Evolutionary conservation across 2,113 vertebrate species (phyloP).

Genomic region (Progne subis): DNA sequence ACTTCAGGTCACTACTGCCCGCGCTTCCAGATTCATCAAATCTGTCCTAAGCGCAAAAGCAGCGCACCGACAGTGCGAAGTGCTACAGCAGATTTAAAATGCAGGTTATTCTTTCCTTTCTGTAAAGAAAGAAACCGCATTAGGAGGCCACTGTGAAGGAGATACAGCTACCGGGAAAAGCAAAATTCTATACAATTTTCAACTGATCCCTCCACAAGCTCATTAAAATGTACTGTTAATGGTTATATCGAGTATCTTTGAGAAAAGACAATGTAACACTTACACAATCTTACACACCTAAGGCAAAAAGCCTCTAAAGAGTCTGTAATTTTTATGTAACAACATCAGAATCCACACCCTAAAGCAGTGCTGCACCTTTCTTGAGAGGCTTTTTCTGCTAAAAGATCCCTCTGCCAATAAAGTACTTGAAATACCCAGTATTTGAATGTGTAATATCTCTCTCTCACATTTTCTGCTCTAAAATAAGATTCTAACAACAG

Average conservation of each 20-base stretch:
- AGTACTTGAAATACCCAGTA: not conserved
- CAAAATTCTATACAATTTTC: not conserved
- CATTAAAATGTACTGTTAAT: not conserved
- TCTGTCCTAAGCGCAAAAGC: not conserved
- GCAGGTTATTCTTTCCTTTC: not conserved
- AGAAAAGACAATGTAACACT: not conserved
- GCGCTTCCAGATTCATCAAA: not conserved
- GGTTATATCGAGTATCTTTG: not conserved
- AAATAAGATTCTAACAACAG: not conserved
- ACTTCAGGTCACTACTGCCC: not conserved
- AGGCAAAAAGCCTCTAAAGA: not conserved
- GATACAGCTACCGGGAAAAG: not conserved
- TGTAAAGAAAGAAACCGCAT: not conserved
- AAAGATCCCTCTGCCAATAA: not conserved
- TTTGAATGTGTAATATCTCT: rapidly evolving
- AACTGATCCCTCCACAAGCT: not conserved
- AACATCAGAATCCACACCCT: not conserved
- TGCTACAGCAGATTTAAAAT: not conserved
- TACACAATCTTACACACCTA: not conserved
- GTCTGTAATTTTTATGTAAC: not conserved
- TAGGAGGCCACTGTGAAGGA: not conserved
- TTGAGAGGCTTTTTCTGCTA: not conserved
- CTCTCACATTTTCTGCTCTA: not conserved
- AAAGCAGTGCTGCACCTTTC: not conserved
- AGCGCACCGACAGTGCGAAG: not conserved